Base-by-base conservation (phyloP, 2,113 vertebrate genomes). In the Casuarius casuarius region DNA sequence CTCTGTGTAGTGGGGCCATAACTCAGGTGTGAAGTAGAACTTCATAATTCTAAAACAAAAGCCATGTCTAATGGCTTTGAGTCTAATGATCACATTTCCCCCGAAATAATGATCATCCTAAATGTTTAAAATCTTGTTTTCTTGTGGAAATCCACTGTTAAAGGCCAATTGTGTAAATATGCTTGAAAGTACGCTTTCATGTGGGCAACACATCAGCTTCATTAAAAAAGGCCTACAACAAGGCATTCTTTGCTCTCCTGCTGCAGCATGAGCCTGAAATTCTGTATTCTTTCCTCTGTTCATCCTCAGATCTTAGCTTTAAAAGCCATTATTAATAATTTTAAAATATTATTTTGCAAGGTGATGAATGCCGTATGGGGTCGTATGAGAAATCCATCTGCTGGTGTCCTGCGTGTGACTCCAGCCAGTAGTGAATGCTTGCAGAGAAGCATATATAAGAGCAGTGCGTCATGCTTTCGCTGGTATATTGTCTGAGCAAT, bases 401-500 rank as follows among this genome's bases (percentile, higher is more conserved):
- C 62, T 87, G 84, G 31, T 54, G 54, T 63, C 59, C 72, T 88
- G 90, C 82, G 19, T 81, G 87, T 93, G 82, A 49, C 71, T 79
- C 42, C 6, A 68, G 81, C 91, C 79, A 52, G 49, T 63, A 71
- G 35, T 15, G 75, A 63, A 54, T 70, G 79, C 87, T 93, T 93
- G 85, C 82, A 51, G 80, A 59, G 56, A 9, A 59, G 29, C 29
- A 7, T 59, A 59, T n/a, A 23, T 35, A 46, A 84, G 84, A 80
- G 46, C 44, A 22, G 54, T 83, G 49, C 1, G 10, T 96, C 94
- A 94, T 89, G 67, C 63, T 95, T 96, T 93, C 92, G 87, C 80
- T 66, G 59, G 11, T 25, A 44, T 95, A 95, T 97, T 93, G 90
- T 93, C 87, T 67, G 90, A 91, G 52, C 71, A 58, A 96, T 97